Percentiles rank a stretch among this genome's conserved stretches.
Evolutionary conservation across 2,797 vertebrate genomes (phyloP).

Genomic region (Mormyrops boulengeri): DNA sequence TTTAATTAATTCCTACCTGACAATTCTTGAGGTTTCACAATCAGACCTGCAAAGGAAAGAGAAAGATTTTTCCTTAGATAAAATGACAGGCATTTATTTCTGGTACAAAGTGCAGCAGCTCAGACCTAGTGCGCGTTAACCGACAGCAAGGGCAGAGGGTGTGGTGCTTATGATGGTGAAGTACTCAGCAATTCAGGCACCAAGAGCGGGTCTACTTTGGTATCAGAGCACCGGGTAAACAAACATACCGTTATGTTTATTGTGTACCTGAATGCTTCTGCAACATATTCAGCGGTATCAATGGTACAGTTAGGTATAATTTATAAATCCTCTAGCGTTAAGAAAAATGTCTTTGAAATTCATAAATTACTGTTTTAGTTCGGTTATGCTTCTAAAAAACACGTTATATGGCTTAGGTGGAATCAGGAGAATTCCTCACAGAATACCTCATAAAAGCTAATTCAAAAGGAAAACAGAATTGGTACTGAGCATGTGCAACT

Average conservation of each 20-base stretch:
- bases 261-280: neutral
- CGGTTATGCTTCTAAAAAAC: neutral
- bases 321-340: neutral
- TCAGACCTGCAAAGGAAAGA: constrained; percentile 70
- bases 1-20: constrained; percentile 63
- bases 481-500: neutral
- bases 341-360: neutral
- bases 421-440: neutral
- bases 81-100: neutral
- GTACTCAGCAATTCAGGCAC: neutral
- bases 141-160: neutral
- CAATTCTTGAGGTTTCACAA: constrained; percentile 62
- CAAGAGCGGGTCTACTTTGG: neutral
- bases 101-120: neutral
- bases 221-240: neutral
- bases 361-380: neutral
- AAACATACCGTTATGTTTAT: neutral
- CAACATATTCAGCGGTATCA: neutral
- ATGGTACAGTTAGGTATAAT: neutral
- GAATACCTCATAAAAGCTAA: neutral
- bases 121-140: neutral
- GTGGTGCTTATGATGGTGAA: neutral
- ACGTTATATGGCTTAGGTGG: neutral
- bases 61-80: constrained; percentile 13
- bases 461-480: neutral